Base-by-base conservation (phyloP, 2,113 vertebrate species). In the Lutjanus erythropterus region DNA sequence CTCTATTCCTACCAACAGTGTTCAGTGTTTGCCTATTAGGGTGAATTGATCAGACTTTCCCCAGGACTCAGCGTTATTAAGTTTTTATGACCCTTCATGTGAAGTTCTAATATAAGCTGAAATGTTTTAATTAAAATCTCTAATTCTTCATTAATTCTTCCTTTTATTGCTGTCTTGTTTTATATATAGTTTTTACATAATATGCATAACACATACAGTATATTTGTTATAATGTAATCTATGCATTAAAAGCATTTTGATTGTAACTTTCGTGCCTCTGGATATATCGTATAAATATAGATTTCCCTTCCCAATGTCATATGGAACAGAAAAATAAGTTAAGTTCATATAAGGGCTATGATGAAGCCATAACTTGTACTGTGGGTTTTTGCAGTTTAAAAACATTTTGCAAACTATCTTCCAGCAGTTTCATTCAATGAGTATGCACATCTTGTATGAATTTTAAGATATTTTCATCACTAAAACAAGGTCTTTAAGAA, bases 251-350 rank as follows among this genome's bases (percentile, higher is more conserved):
- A 60, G 15, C 6, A 49, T 41, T 74, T 53, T 5, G 19, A 55
- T 19, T 25, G 37, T 19, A 29, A 10, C 49, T 62, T 68, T 52
- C 29, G 25, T 65, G n/a, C 25, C 14, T 53, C 49, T 59, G 23
- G 58, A 66, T 71, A 64, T 35, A 75, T 49, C 21, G 61, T 72
- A 4, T 25, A 27, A 53, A 65, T 50, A 16, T 39, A n/a, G 35
- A 53, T 65, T 64, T 44, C 15, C 14, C 18, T 39, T 33, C 21
- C 2, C 9, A 61, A 18, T 53, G 44, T 65, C 23, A 19, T 18
- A 60, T 25, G 11, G 8, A 70, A 50, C 41, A 46, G n/a, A 37
- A 31, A 46, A 49, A 10, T 10, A 10, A 44, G 21, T 9, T 4
- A 50, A 44, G 53, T 71, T 71, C n/a, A 67, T 23, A 19, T 31